Conservation (phyloP, 1,140 invertebrate genomes). For the Drosophila lini region DNA sequence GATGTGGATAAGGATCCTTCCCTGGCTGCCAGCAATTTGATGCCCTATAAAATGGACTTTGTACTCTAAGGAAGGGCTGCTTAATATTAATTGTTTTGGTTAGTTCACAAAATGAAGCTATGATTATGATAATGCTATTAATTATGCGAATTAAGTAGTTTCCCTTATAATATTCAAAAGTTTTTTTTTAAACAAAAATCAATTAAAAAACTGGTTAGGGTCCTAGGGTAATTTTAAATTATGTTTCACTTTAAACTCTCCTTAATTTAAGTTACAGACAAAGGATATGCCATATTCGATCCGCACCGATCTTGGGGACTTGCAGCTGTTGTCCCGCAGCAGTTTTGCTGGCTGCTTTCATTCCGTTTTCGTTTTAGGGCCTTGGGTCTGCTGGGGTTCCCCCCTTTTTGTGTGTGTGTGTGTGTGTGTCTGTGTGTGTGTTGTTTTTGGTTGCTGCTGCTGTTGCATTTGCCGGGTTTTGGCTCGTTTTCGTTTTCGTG, state of each 20-base stretch:
- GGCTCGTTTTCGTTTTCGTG: conserved; percentile 77
- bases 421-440: background rate
- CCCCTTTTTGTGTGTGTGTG: background rate
- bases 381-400: conserved; percentile 14
- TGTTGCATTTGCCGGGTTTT: conserved; percentile 42
- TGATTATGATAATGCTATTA: conserved; percentile 3
- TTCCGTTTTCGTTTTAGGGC: conserved; percentile 24
- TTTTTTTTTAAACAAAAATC: background rate
- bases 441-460: background rate
- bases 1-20: background rate
- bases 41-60: conserved; percentile 31
- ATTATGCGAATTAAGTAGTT: conserved; percentile 7
- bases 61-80: background rate
- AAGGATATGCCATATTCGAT: conserved; percentile 8
- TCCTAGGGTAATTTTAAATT: background rate
- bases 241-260: background rate
- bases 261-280: background rate
- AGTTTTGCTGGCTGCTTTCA: conserved; percentile 38
- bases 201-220: too few relatives aligned
- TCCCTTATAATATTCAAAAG: too few relatives aligned
- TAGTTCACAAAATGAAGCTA: background rate
- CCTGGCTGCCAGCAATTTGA: conserved; percentile 34
- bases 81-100: background rate
- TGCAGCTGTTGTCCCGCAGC: conserved; percentile 19
- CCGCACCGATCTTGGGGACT: background rate